These are phyloP conservation scores for Zosterops japonicus DNA, from an alignment of 2,113 vertebrate genomes.

Conservation along the genomic window DNA sequence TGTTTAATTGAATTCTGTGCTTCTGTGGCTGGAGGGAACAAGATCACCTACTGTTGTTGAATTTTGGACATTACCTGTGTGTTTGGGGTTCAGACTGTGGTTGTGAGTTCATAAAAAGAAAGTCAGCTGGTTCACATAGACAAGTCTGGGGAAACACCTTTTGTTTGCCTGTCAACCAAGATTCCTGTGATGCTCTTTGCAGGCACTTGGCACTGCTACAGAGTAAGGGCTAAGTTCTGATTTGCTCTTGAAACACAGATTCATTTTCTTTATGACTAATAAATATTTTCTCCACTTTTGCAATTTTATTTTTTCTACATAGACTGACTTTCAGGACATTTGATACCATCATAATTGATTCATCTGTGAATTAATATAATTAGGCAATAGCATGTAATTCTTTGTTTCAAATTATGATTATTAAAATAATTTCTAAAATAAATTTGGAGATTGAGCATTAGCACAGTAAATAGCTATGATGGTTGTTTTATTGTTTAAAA, in stretches of 20 bases:
- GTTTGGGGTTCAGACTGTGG: not conserved
- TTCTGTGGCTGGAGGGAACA: not conserved
- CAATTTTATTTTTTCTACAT: not conserved
- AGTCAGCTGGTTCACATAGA: not conserved
- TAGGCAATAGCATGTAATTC: not conserved
- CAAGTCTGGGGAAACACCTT: not conserved
- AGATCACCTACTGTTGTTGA: fast-evolving
- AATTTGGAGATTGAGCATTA: not conserved
- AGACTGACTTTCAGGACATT: not conserved
- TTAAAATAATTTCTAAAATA: not conserved
- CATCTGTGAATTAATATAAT: not conserved
- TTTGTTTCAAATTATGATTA: not conserved
- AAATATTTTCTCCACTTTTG: not conserved
- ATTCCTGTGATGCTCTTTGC: not conserved
- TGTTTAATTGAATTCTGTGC: not conserved
- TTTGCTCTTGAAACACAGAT: not conserved
- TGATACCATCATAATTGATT: not conserved
- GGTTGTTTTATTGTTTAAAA: not conserved
- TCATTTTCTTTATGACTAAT: not conserved
- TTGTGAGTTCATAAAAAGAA: not conserved
- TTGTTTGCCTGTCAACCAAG: not conserved
- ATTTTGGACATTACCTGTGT: not conserved
- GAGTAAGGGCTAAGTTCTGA: not conserved
- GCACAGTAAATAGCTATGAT: not conserved
- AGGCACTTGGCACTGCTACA: not conserved